Percentiles rank a stretch among this genome's conserved stretches.
phyloP scores from a whole-genome alignment of 2,888 invertebrate species.

The Antitype chi region DNA sequence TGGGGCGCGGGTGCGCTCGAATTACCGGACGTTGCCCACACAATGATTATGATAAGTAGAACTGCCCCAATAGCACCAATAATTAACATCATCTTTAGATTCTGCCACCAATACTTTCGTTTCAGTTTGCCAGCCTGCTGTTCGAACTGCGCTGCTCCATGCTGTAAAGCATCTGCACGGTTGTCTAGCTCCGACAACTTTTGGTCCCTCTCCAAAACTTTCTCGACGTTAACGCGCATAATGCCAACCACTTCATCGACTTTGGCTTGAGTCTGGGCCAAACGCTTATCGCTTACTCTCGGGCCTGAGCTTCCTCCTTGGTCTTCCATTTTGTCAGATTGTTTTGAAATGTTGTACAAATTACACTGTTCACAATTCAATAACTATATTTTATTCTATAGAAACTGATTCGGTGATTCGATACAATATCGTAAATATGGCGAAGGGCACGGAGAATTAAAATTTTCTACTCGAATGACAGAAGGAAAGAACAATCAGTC shows the following conservation, averaged over 20 bases:
- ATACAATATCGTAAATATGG: constrained; percentile 70
- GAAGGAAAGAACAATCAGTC: constrained; percentile 56
- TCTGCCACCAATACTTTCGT: constrained; percentile 99
- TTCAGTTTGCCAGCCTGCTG: constrained; percentile 99
- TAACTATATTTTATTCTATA: constrained; percentile 1
- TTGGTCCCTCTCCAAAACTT: constrained; percentile 98
- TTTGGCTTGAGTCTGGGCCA: constrained; percentile 89
- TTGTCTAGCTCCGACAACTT: constrained; percentile 98
- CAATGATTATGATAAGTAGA: constrained; percentile 95
- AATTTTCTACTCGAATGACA: constrained; percentile 47
- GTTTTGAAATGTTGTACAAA: constrained; percentile 24
- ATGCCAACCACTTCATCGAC: constrained; percentile 95
- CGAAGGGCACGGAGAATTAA: constrained; percentile 63
- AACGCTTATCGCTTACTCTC: constrained; percentile 87
- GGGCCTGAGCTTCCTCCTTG: constrained; percentile 88
- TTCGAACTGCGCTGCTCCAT: constrained; percentile 98
- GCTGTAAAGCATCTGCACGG: constrained; percentile 98
- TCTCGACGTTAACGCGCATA: constrained; percentile 99
- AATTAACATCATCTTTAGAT: constrained; percentile 98
- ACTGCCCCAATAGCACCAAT: constrained; percentile 96
- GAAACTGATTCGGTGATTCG: constrained; percentile 29
- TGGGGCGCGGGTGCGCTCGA: constrained; percentile 65
- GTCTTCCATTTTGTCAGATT: constrained; percentile 84
- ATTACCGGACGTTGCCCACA: constrained; percentile 87
- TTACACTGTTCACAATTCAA: constrained; percentile 32